phyloP scores from a whole-genome alignment of 1,140 invertebrate species.

The Trichomalopsis sarcophagae region DNA sequence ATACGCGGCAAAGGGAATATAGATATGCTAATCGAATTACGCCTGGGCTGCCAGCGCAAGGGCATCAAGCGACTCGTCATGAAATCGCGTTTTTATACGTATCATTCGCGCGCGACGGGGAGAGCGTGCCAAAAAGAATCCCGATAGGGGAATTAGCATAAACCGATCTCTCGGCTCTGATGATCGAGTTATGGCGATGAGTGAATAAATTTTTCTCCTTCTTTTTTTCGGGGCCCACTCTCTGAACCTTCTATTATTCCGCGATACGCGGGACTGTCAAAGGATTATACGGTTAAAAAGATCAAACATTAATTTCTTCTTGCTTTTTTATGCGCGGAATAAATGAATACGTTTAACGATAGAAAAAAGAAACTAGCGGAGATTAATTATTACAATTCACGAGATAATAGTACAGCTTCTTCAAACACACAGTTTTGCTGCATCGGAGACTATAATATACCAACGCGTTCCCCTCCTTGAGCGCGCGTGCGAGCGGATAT shows the following conservation, averaged over 20 bases:
- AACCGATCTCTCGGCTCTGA: conserved; percentile 14
- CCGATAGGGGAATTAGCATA: conserved; percentile 31
- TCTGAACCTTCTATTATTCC: conserved; percentile 26
- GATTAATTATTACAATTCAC: background rate
- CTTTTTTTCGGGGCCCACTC: background rate
- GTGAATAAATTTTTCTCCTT: conserved; percentile 44
- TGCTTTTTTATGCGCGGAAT: background rate
- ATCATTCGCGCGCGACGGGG: conserved; percentile 26
- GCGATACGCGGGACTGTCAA: background rate
- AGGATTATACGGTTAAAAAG: conserved; percentile 9
- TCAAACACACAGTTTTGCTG: background rate
- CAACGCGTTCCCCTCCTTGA: background rate
- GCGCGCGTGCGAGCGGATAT: no score
- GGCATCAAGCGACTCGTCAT: conserved; percentile 44
- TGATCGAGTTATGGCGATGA: conserved; percentile 45
- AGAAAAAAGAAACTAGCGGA: background rate
- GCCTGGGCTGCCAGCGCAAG: conserved; percentile 21
- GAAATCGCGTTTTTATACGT: conserved; percentile 46
- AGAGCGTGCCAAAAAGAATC: conserved; percentile 19
- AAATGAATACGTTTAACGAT: background rate
- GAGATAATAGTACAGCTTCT: background rate
- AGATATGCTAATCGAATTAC: conserved; percentile 54
- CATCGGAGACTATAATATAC: background rate
- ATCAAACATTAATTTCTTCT: conserved; percentile 19
- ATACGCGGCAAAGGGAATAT: conserved; percentile 47